phyloP scores from a whole-genome alignment of 2,888 invertebrate genomes.

The Eupsilia transversa region DNA sequence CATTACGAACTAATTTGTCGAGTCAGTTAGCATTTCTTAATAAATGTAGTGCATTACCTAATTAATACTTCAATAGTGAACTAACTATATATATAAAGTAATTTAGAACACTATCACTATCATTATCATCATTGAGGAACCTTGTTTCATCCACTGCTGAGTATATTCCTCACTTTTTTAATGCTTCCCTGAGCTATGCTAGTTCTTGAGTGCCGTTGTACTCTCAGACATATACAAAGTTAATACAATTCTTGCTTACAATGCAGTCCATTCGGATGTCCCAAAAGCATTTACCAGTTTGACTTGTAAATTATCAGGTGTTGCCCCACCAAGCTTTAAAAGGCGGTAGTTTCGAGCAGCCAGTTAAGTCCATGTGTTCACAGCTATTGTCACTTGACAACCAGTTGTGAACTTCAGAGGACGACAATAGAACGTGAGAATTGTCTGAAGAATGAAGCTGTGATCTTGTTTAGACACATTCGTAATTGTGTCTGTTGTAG shows the following conservation, averaged over 20 bases:
- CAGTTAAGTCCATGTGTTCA: slow-evolving; percentile 28
- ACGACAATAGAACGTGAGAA: slow-evolving; percentile 54
- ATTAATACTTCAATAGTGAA: not conserved
- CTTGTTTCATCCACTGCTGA: not conserved
- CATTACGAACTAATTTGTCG: not conserved
- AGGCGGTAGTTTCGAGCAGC: slow-evolving; percentile 29
- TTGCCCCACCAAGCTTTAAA: slow-evolving; percentile 28
- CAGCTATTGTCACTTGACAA: slow-evolving; percentile 42
- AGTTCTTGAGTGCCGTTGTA: not conserved
- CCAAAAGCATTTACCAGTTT: slow-evolving; percentile 24
- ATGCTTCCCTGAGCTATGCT: not conserved
- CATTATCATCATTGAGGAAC: not conserved
- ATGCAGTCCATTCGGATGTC: not conserved
- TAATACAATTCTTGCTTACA: not conserved
- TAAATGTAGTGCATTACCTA: not conserved
- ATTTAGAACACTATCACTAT: not conserved
- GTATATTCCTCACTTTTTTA: not conserved
- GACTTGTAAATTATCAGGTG: slow-evolving; percentile 33
- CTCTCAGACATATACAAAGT: not conserved
- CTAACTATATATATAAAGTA: not conserved
- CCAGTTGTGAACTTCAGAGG: slow-evolving; percentile 38
- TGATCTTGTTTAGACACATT: slow-evolving; percentile 38
- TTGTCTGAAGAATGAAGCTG: slow-evolving; percentile 34
- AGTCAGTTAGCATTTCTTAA: not conserved
- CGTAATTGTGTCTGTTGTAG: slow-evolving; percentile 21